A percentile compares a stretch with the other conserved stretches of the same genome.
Evolutionary conservation across 2,888 invertebrate genomes (phyloP).

Genomic region (Heliconius aoede): DNA sequence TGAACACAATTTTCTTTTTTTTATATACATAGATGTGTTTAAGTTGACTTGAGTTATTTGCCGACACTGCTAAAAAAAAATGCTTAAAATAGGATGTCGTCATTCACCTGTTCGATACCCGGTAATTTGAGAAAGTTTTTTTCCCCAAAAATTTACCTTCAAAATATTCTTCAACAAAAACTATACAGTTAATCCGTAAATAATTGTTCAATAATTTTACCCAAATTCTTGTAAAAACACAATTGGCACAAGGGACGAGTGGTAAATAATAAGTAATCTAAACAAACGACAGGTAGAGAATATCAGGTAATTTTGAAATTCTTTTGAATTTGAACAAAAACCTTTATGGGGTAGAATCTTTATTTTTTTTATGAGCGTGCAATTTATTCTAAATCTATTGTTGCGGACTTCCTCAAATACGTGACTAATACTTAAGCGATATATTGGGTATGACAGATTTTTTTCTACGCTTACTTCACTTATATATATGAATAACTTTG

Average conservation of each 20-base stretch:
- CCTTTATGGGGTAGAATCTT: neutral
- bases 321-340: conserved; percentile 14
- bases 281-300: conserved; percentile 11
- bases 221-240: neutral
- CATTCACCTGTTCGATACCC: neutral
- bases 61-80: neutral
- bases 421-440: conserved; percentile 2
- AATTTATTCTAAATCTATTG: conserved; percentile 11
- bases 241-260: neutral
- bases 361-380: neutral
- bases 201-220: conserved; percentile 10
- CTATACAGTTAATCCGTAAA: neutral
- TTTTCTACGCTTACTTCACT: neutral
- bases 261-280: neutral
- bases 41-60: neutral
- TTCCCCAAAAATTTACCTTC: neutral
- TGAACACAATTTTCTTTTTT: too few relatives aligned
- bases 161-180: neutral
- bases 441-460: neutral
- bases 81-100: neutral
- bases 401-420: conserved; percentile 10
- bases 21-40: too few relatives aligned
- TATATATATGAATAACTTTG: neutral
- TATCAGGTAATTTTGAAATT: conserved; percentile 18
- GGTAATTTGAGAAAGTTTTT: neutral